Conservation (phyloP, 2,113 vertebrate genomes). For the Melanerpes aurifrons region DNA sequence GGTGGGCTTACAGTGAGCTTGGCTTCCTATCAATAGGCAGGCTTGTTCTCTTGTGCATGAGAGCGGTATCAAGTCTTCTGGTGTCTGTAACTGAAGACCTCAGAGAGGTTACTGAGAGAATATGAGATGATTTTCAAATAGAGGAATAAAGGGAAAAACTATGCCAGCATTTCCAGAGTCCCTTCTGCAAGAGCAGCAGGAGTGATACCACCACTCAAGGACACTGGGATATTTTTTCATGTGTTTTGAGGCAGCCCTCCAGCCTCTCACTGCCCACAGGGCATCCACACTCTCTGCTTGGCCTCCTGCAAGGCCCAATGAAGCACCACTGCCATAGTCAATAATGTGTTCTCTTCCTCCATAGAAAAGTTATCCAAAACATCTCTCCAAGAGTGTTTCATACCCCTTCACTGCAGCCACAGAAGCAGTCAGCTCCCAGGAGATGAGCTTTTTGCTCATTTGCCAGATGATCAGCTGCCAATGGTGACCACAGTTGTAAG, state of each 20-base stretch:
- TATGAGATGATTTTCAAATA: neutral
- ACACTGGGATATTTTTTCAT: rapidly evolving
- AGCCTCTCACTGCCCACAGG: neutral
- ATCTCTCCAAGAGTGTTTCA: neutral
- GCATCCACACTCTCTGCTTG: neutral
- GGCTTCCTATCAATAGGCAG: constrained; percentile 39
- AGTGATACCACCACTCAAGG: neutral
- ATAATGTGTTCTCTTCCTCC: neutral
- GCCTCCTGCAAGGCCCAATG: neutral
- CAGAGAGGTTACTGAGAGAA: constrained; percentile 10
- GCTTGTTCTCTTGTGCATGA: neutral
- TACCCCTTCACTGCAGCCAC: rapidly evolving
- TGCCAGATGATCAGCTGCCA: neutral
- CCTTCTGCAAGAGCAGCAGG: neutral
- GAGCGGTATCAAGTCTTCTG: neutral
- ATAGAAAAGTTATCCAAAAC: neutral
- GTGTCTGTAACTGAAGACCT: constrained; percentile 12
- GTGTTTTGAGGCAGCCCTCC: rapidly evolving
- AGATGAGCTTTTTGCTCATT: neutral
- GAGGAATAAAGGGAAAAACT: neutral
- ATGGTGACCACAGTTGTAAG: neutral
- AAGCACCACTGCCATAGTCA: neutral
- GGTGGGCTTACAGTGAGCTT: constrained; percentile 51
- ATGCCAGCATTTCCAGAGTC: neutral
- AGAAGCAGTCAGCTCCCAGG: neutral